Conservation (phyloP, 2,888 invertebrate genomes). For the Acrobasis suavella region DNA sequence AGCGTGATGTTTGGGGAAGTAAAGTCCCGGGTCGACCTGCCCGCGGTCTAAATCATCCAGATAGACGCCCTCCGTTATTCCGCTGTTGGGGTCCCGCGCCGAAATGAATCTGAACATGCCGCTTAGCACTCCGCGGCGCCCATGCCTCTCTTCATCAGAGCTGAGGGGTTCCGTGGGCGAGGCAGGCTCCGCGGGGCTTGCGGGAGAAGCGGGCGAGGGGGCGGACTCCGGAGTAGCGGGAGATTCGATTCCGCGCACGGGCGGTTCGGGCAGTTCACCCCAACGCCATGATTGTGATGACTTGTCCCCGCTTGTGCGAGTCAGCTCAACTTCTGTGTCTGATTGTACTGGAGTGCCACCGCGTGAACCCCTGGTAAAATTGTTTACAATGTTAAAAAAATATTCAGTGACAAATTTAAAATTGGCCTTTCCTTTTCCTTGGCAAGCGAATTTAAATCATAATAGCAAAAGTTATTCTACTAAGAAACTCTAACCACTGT, state of each 20-base stretch:
- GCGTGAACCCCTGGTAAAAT: slow-evolving; percentile 79
- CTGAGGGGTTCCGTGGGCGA: slow-evolving; percentile 71
- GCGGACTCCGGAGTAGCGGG: slow-evolving; percentile 43
- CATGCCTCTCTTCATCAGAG: slow-evolving; percentile 76
- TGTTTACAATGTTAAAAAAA: not conserved
- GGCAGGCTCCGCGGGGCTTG: slow-evolving; percentile 54
- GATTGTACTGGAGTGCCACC: slow-evolving; percentile 94
- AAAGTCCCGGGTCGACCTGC: slow-evolving; percentile 96
- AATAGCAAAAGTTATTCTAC: not conserved
- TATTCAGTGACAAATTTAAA: not conserved
- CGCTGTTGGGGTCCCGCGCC: slow-evolving; percentile 58
- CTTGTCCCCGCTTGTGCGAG: slow-evolving; percentile 72
- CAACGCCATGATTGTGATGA: slow-evolving; percentile 91
- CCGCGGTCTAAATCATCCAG: slow-evolving; percentile 95
- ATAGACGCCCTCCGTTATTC: slow-evolving; percentile 91
- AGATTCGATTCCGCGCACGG: slow-evolving; percentile 52
- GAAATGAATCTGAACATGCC: slow-evolving; percentile 96
- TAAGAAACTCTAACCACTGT: too few relatives aligned
- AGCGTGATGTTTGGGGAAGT: slow-evolving; percentile 89
- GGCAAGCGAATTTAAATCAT: not conserved
- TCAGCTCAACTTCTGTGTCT: slow-evolving; percentile 95
- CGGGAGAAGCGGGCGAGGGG: slow-evolving; percentile 47
- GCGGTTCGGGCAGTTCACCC: slow-evolving; percentile 91
- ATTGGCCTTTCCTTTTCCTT: not conserved
- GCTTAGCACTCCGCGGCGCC: slow-evolving; percentile 88